Conservation (phyloP, 2,888 invertebrate genomes). For the Chironomus riparius region DNA sequence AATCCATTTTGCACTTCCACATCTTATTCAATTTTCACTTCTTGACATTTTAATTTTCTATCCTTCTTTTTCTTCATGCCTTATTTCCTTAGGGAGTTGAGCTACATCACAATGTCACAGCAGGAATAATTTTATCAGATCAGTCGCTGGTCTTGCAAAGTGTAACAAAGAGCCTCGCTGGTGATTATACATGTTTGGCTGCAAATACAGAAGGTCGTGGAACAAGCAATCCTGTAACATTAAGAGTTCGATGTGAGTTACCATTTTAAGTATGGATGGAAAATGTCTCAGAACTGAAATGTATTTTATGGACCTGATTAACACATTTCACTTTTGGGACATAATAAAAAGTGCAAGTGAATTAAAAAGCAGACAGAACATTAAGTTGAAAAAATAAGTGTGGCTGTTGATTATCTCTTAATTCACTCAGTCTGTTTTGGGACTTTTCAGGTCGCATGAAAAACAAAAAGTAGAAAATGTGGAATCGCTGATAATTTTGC, state of each 20-base stretch:
- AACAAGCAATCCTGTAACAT: constrained; percentile 59
- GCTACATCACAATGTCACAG: constrained; percentile 71
- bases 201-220: constrained; percentile 78
- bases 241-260: constrained; percentile 61
- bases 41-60: constrained; percentile 14
- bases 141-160: constrained; percentile 79
- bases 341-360: constrained; percentile 29
- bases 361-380: too few species aligned
- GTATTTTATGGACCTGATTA: too few species aligned
- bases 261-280: too few species aligned
- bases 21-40: too few species aligned
- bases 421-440: too few species aligned
- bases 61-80: neutral
- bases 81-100: constrained; percentile 59
- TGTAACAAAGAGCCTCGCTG: constrained; percentile 72
- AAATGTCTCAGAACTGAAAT: too few species aligned
- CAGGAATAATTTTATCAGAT: constrained; percentile 75
- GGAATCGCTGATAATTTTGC: neutral
- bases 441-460: too few species aligned
- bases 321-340: neutral
- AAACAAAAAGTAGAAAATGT: too few species aligned
- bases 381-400: too few species aligned
- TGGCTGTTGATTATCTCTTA: too few species aligned
- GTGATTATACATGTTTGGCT: constrained; percentile 78
- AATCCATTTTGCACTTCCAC: too few species aligned